Base-by-base conservation (phyloP, 2,888 invertebrate genomes). In the Leptogaster cylindrica region DNA sequence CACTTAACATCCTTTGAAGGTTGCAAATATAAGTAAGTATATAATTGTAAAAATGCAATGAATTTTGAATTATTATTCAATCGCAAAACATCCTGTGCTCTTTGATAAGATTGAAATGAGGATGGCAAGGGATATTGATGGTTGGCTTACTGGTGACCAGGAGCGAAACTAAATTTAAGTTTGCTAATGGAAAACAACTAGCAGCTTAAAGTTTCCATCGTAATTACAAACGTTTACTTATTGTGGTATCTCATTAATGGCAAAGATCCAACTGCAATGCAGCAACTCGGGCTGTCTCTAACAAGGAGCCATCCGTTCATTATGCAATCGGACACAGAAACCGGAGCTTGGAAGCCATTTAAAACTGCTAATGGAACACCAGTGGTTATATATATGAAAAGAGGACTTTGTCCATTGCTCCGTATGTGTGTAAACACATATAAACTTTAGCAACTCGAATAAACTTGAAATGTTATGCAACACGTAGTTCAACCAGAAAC, bases 171-270 rank as follows among this genome's bases (percentile, higher is more conserved):
- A 36, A 55, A 55, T 55, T 55, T 55, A 55, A 55, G 55, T 55
- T 55, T 55, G 23, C 39, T 23, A 55, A 55, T 55, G 55, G 55
- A 33, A 55, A 55, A 36, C 39, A 55, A 36, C 55, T 55, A 33
- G 16, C 55, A 36, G 55, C 31, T 55, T 20, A 55, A 55, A 55
- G 36, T 55, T 55, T 36, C 55, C 18, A 36, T 33, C 36, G 31
- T 39, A 55, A 55, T 55, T 55, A 55, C 55, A 20, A 23, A 23
- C 55, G 31, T 55, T 55, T 36, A 55, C 55, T 39, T 36, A 28
- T 52, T 55, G 36, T 55, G 55, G 55, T 55, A 55, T 36, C 55
- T 55, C 55, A 55, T 55, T 55, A 55, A 55, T 55, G 39, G 55
- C 55, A 55, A 55, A 23, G 20, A 55, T 55, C 55, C 55, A 55